A percentile compares a stretch with the other conserved stretches of the same genome.
phyloP scores from a whole-genome alignment of 2,113 vertebrate genomes.

The Phalacrocorax brasilianus region DNA sequence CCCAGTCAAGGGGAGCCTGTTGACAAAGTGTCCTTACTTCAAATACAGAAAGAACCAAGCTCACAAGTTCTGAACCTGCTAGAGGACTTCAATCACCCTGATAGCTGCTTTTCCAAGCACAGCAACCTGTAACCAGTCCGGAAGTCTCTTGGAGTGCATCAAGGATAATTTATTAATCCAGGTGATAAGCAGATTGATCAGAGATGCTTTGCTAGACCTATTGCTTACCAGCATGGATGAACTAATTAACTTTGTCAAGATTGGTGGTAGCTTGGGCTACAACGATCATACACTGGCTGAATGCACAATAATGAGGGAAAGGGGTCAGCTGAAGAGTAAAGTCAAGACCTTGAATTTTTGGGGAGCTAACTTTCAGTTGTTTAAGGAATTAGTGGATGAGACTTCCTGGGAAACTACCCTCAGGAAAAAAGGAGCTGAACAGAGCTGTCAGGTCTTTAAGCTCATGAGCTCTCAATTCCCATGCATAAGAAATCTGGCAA shows the following conservation, averaged over 20 bases:
- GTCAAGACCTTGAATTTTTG: not conserved
- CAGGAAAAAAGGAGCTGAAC: not conserved
- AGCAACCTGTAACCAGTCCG: not conserved
- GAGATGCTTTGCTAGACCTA: not conserved
- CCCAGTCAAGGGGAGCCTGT: not conserved
- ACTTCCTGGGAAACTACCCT: not conserved
- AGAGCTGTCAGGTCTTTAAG: not conserved
- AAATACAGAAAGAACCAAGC: not conserved
- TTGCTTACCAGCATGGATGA: not conserved
- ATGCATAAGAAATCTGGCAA: not conserved
- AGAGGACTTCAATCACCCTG: not conserved
- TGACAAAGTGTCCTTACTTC: not conserved
- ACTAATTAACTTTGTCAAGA: not conserved
- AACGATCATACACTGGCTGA: not conserved
- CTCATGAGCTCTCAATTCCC: not conserved
- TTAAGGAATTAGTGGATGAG: not conserved
- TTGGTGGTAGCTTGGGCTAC: not conserved
- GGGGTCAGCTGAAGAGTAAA: not conserved
- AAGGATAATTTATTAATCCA: not conserved
- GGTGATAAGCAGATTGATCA: no score
- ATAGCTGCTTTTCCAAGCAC: not conserved
- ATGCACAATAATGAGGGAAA: not conserved
- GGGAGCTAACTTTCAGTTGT: not conserved
- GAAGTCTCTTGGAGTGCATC: not conserved
- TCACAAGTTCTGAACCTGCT: not conserved